phyloP scores from a whole-genome alignment of 2,113 vertebrate species.

The Cyprinodon tularosa region DNA sequence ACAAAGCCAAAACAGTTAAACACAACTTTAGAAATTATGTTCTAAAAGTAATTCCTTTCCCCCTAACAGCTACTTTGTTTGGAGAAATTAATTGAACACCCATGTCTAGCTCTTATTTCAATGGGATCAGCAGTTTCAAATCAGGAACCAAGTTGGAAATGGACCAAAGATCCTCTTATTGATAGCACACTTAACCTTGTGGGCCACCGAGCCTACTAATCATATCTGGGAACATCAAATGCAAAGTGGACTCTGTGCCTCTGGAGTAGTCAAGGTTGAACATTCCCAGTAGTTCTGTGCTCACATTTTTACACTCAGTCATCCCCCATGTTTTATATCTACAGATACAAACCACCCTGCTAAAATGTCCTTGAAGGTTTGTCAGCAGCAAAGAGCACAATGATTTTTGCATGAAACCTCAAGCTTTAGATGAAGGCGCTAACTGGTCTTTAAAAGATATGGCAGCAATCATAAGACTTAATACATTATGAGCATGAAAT shows the following conservation, averaged over 20 bases:
- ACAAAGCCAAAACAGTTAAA: background rate
- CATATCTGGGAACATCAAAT: background rate
- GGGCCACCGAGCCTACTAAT: background rate
- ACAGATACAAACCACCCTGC: background rate
- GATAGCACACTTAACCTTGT: slow-evolving; percentile 7
- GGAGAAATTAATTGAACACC: background rate
- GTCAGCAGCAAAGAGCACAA: background rate
- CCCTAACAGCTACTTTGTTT: background rate
- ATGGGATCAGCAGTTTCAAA: background rate
- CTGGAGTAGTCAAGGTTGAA: slow-evolving; percentile 7
- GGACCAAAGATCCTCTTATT: slow-evolving; percentile 5
- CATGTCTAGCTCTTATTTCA: background rate
- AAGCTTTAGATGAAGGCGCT: background rate
- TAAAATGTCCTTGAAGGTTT: background rate
- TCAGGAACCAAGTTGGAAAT: background rate
- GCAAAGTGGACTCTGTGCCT: background rate
- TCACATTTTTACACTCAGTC: background rate
- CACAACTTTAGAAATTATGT: background rate
- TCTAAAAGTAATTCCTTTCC: background rate
- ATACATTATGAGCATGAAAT: background rate
- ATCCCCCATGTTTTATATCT: background rate
- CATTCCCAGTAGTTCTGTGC: background rate
- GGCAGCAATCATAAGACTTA: background rate
- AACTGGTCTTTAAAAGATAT: background rate
- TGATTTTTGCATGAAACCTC: background rate